Evolutionary conservation across 2,797 vertebrate species (phyloP), one percentile per base, ranked within the genome.

Genomic region (Amphiprion clarkii): DNA sequence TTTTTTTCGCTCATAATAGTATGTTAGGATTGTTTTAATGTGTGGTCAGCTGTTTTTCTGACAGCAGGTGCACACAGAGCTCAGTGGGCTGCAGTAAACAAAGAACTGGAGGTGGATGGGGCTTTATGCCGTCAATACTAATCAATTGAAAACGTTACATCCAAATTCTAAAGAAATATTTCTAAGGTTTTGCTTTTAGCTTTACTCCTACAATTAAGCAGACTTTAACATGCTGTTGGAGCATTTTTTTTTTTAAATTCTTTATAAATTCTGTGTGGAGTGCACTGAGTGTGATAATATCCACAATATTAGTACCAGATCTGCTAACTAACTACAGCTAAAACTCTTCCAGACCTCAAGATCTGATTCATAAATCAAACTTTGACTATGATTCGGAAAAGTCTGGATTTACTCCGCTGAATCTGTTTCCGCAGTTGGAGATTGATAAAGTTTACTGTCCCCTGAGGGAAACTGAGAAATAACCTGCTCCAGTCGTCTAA

Each of bases 11-110:
- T 58, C 61, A 67, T 52, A 40, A 53, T 4, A 40, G 51, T 19
- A 8, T 14, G 17, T 63, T 51, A 55, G 33, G 39, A 48, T 44
- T 74, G 75, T 73, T 76, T 73, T 52, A 25, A 81, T 61, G 70
- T 58, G 68, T 59, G 58, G 53, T 78, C 59, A 78, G 70, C 76
- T 70, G 79, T 57, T 74, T 61, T 63, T 51, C 58, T 71, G 63
- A 65, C 56, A 64, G 80, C 77, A 40, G 74, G 17, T 66, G 64
- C 12, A 52, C 27, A 46, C 31, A 59, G 29, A 70, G 48, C 51
- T 72, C 60, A 54, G 46, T 16, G n/a, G 25, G 66, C 31, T 74
- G 19, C 59, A 48, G 58, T 55, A 59, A 82, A 69, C 63, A 58
- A 75, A 63, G 17, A 27, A 40, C 39, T 48, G 25, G 10, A 64